Base-by-base conservation (phyloP, 92 coral and sea anemone species). In the Hydrozoanthus gracilis region DNA sequence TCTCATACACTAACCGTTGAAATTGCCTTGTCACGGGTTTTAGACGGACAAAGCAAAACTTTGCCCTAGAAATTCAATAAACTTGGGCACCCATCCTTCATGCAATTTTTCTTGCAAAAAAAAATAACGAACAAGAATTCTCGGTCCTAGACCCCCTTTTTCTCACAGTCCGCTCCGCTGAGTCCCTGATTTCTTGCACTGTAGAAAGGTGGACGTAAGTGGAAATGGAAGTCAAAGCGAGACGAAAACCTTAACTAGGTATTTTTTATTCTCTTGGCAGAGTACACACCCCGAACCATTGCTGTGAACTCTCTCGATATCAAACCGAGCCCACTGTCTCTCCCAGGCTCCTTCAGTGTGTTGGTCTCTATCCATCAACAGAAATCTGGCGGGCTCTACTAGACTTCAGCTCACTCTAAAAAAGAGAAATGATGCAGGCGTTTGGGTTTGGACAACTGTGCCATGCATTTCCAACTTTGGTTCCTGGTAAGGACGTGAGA, bases 391-490 rank as follows among this genome's bases (percentile, higher is more conserved):
- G 4, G 15, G 76, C 9, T 75, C 94, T 15, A 92, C 94, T 16
- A 89, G 76, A 71, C 90, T 92, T 13, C 89, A 89, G 68, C 86
- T 92, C 52, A 84, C 89, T 17, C 67, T 92, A 61, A 82, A 89
- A 86, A 87, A 75, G 51, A 89, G 87, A 14, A 46, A 27, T 27
- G 39, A 50, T 6, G 80, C 62, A 13, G 83, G 77, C 5, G 39
- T 60, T 0, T 27, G 39, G 39, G 39, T 27, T 27, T 92, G 94
- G 94, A 73, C 87, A 51, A 46, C 90, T 4, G 82, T 92, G 16
- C 94, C 94, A 14, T 92, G 90, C 70, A n/a, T 86, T 11, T 48
- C 58, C 6, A 82, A 89, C 55, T 89, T 64, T 46, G 94, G 92
- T 8, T 89, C 92, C 39, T 92, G 94, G 94, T 86, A 71, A 60